phyloP scores from a whole-genome alignment of 2,888 invertebrate species.

The Disparrhopalites patrizii region DNA sequence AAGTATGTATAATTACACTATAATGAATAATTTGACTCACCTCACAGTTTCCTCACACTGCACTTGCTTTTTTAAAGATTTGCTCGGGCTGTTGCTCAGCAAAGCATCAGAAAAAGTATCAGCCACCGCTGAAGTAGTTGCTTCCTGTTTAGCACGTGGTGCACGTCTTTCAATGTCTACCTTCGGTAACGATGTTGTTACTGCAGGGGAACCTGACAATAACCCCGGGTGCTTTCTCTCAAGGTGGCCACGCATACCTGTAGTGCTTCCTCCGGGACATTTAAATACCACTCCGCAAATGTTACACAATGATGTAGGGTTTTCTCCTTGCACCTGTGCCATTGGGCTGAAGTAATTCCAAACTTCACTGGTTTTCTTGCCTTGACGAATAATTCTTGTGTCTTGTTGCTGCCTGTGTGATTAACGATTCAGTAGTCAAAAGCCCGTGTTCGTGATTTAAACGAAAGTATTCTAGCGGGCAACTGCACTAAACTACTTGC shows the following conservation, averaged over 20 bases:
- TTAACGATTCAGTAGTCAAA: too few species aligned
- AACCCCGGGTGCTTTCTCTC: constrained; percentile 35
- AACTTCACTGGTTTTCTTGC: constrained; percentile 39
- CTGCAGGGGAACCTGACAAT: constrained; percentile 25
- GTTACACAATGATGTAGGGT: constrained; percentile 29
- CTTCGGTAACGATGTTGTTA: not conserved
- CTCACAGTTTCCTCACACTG: constrained; percentile 19
- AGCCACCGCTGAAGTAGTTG: not conserved
- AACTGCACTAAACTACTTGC: too few species aligned
- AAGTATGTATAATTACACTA: not conserved
- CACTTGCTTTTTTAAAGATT: not conserved
- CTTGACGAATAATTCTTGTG: constrained; percentile 9
- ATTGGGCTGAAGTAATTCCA: constrained; percentile 36
- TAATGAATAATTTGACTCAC: constrained; percentile 5
- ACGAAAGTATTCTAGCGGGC: too few species aligned
- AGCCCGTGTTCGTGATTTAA: too few species aligned
- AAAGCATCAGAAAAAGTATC: not conserved
- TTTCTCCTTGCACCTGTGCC: constrained; percentile 14
- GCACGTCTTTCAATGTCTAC: not conserved
- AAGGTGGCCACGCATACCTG: constrained; percentile 39
- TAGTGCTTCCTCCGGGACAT: constrained; percentile 38
- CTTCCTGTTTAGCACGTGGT: not conserved
- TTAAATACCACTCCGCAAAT: constrained; percentile 33
- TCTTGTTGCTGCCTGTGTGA: not conserved
- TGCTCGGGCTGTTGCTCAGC: not conserved